phyloP scores from a whole-genome alignment of 2,113 vertebrate species.

The Euleptes europaea region DNA sequence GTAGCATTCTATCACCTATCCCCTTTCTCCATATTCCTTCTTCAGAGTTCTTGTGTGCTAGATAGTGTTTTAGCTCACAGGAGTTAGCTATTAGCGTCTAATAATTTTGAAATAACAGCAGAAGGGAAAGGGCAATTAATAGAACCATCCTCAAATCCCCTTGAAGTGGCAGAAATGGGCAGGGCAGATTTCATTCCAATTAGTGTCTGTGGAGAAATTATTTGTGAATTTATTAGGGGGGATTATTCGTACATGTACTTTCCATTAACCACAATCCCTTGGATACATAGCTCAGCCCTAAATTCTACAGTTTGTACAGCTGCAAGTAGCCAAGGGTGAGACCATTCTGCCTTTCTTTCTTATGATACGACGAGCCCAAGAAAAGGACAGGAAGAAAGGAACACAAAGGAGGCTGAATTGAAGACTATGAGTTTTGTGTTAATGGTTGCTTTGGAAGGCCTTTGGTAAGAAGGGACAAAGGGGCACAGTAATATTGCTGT shows the following conservation, averaged over 20 bases:
- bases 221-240: slow-evolving; percentile 65
- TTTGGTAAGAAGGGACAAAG: not conserved
- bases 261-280: slow-evolving; percentile 58
- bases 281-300: slow-evolving; percentile 43
- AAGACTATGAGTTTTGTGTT: slow-evolving; percentile 46
- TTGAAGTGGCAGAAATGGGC: not conserved
- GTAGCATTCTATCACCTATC: not conserved
- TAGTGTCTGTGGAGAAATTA: slow-evolving; percentile 55
- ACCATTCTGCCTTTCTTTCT: slow-evolving; percentile 60
- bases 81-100: not conserved
- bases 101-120: not conserved
- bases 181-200: slow-evolving; percentile 37
- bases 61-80: not conserved
- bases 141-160: slow-evolving; percentile 6
- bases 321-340: slow-evolving; percentile 57
- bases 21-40: slow-evolving; percentile 37
- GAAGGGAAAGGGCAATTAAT: not conserved
- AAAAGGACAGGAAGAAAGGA: slow-evolving; percentile 7
- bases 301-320: slow-evolving; percentile 64
- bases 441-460: not conserved
- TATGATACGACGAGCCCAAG: slow-evolving; percentile 43
- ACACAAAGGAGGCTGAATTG: slow-evolving; percentile 5
- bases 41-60: not conserved
- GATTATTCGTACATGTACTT: slow-evolving; percentile 62
- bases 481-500: not conserved